Percentiles rank a stretch among this genome's conserved stretches.
Conservation (phyloP, 2,113 vertebrate genomes). For the Perca fluviatilis region DNA sequence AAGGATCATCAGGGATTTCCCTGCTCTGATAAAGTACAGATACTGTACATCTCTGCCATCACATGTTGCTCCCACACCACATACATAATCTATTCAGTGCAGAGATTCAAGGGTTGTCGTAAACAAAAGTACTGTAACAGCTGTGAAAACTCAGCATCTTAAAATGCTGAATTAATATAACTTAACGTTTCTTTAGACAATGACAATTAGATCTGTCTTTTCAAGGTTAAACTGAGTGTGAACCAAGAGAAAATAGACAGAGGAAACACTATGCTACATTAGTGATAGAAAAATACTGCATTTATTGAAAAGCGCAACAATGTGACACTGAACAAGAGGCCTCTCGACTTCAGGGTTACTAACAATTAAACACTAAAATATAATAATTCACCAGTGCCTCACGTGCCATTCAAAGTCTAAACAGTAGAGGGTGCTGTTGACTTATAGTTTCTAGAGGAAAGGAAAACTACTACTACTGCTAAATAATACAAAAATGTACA, state of each 20-base stretch:
- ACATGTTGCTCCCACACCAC: not conserved
- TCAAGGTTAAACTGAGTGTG: not conserved
- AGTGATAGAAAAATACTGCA: not conserved
- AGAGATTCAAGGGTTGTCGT: not conserved
- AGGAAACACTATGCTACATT: not conserved
- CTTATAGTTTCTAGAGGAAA: not conserved
- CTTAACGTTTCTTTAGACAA: not conserved
- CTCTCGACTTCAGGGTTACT: not conserved
- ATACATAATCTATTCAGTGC: not conserved
- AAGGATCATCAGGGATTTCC: not conserved
- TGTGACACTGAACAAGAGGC: not conserved
- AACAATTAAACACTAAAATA: not conserved
- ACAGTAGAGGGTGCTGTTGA: slow-evolving; percentile 50
- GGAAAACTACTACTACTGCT: not conserved
- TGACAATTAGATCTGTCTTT: not conserved
- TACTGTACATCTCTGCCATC: not conserved
- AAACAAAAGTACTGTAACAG: not conserved
- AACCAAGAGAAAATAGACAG: not conserved
- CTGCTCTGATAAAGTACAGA: not conserved
- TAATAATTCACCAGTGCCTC: not conserved
- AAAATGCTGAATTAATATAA: not conserved
- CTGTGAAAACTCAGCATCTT: not conserved
- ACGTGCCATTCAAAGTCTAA: not conserved
- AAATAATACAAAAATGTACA: not conserved
- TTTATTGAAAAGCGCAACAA: not conserved